A percentile compares a stretch with the other conserved stretches of the same genome.
These are phyloP conservation scores for Anarsia innoxiella DNA, from an alignment of 2,888 invertebrate genomes.

Conservation along the genomic window DNA sequence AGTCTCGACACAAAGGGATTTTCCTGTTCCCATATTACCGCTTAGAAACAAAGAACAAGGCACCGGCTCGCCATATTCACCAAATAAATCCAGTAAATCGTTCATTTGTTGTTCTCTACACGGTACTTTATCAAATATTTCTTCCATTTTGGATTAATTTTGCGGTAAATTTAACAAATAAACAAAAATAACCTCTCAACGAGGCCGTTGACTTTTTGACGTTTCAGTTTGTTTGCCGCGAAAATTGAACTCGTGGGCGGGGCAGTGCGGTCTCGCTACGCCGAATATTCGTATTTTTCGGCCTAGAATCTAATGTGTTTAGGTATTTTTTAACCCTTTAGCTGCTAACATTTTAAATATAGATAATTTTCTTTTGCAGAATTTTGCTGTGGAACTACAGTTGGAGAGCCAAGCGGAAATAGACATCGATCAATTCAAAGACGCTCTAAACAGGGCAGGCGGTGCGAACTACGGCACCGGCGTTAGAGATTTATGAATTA, in stretches of 20 bases:
- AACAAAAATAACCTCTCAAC: not conserved
- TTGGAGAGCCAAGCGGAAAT: slow-evolving; percentile 81
- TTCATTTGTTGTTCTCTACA: slow-evolving; percentile 68
- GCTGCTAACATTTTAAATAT: too few species aligned
- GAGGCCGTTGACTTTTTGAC: slow-evolving; percentile 10
- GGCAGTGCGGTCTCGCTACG: slow-evolving; percentile 29
- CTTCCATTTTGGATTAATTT: slow-evolving; percentile 57
- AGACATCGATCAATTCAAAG: slow-evolving; percentile 80
- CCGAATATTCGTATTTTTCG: too few species aligned
- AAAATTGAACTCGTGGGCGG: slow-evolving; percentile 5
- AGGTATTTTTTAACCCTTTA: too few species aligned
- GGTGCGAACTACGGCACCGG: slow-evolving; percentile 89
- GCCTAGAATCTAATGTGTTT: too few species aligned
- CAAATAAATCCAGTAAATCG: slow-evolving; percentile 66
- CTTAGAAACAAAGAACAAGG: slow-evolving; percentile 83
- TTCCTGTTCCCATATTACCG: slow-evolving; percentile 90
- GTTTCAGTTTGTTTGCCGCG: slow-evolving; percentile 23
- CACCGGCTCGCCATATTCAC: slow-evolving; percentile 75
- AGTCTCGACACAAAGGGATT: slow-evolving; percentile 80
- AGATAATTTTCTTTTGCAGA: slow-evolving; percentile 69
- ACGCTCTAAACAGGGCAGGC: slow-evolving; percentile 81
- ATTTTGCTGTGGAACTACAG: slow-evolving; percentile 85
- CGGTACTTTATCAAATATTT: slow-evolving; percentile 56
- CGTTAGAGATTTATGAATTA: slow-evolving; percentile 77
- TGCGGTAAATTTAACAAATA: slow-evolving; percentile 4